Conservation (phyloP, 2,888 invertebrate genomes). For the Acleris literana region DNA sequence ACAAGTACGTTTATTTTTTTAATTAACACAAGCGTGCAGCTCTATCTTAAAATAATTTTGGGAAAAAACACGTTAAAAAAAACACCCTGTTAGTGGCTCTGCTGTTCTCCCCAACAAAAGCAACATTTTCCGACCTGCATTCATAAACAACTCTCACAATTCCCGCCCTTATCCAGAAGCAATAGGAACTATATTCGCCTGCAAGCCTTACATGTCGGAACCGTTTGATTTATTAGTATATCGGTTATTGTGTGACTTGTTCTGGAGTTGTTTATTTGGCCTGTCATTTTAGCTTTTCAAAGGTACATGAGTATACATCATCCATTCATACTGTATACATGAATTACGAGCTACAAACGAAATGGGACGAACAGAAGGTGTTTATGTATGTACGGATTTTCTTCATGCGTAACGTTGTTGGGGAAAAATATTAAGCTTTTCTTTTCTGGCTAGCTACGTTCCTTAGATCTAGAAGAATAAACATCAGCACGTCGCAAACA, state of each 20-base stretch:
- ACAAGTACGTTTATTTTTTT: no score
- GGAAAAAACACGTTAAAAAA: no score
- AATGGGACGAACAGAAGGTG: constrained; percentile 11
- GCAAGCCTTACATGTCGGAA: constrained; percentile 9
- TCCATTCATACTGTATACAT: constrained; percentile 9
- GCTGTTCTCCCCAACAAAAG: constrained; percentile 22
- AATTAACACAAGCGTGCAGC: no score
- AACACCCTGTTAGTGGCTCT: no score
- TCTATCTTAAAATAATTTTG: no score
- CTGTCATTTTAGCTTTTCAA: constrained; percentile 29
- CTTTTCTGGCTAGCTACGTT: no score
- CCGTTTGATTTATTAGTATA: constrained; percentile 35
- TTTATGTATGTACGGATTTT: not conserved
- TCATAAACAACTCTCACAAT: constrained; percentile 7
- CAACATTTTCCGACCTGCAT: constrained; percentile 29
- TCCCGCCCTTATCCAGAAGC: not conserved
- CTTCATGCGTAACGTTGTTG: not conserved
- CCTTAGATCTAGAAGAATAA: no score
- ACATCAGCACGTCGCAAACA: no score
- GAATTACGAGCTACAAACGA: not conserved
- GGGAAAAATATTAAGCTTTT: no score
- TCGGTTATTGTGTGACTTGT: constrained; percentile 35
- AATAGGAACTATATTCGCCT: constrained; percentile 5
- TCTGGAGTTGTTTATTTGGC: constrained; percentile 27
- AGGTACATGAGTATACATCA: constrained; percentile 3